phyloP scores from a whole-genome alignment of 2,113 vertebrate species.

The Gymnorhina tibicen region DNA sequence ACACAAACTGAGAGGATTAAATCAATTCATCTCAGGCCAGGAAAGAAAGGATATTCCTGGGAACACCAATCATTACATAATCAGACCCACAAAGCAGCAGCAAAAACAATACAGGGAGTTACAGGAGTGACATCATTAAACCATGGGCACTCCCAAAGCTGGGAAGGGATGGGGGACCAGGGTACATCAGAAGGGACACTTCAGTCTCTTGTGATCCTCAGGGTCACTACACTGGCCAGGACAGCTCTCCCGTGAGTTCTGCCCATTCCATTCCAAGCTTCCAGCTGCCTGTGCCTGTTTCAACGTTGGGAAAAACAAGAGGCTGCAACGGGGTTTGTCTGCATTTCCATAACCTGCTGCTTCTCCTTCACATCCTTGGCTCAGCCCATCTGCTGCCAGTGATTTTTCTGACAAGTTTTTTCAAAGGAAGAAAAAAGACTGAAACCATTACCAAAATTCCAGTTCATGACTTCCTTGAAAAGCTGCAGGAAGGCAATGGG shows the following conservation, averaged over 20 bases:
- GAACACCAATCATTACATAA: not conserved
- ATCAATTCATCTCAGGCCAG: constrained; percentile 13
- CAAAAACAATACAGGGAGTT: not conserved
- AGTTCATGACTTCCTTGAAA: not conserved
- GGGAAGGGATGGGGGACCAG: too few relatives aligned
- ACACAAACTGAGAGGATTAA: constrained; percentile 46
- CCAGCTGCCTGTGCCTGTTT: not conserved
- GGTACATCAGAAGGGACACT: not conserved
- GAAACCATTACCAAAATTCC: not conserved
- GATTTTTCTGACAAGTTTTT: not conserved
- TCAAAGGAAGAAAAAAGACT: not conserved
- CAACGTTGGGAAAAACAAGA: not conserved
- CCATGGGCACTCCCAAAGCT: not conserved
- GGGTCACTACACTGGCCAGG: accelerated
- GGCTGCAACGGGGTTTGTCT: not conserved
- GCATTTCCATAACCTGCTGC: not conserved
- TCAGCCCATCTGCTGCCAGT: not conserved
- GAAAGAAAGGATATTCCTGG: not conserved
- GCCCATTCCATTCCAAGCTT: not conserved
- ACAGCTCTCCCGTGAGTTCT: not conserved
- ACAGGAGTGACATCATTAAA: not conserved
- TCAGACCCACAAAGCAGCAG: not conserved
- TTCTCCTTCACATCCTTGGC: not conserved
- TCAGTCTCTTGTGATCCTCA: not conserved
- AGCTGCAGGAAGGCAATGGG: not conserved